Base-by-base conservation (phyloP, 2,797 vertebrate species). In the Bovichtus diacanthus region DNA sequence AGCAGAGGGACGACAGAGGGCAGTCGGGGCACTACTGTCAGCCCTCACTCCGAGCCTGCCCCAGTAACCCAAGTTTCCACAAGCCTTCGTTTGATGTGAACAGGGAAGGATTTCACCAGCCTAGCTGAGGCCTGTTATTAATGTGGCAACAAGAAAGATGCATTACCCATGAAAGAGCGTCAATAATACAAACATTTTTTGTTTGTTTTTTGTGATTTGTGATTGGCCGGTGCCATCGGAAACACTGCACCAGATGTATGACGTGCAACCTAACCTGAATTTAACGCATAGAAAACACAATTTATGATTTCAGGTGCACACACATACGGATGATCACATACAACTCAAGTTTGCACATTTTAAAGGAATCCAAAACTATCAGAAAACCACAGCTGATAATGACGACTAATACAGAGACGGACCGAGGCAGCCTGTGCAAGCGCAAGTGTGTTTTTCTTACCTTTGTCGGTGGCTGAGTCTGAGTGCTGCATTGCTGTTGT, bases 381-480 rank as follows among this genome's bases (percentile, higher is more conserved):
- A 64, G 25, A 55, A 36, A 53, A 41, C 43, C 67, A 39, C 39
- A 43, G 75, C 70, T 76, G 78, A 86, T 41, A 21, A 44, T 58
- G 75, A 58, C 25, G 74, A 80, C 43, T 61, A 51, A 78, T 39
- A 27, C 43, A 74, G 56, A 78, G 67, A 54, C 2, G 1, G 46
- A 49, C 13, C 6, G 25, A 73, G 46, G 60, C 50, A 44, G 67
- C 31, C 18, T 70, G 74, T 19, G 21, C 27, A 34, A 27, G 27
- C 38, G 49, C 62, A 4, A 4, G 11, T 49, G 41, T 59, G 55
- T 74, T 80, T n/a, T 89, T 93, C 95, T 93, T 81, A 99, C 97
- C 96, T 96, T 96, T 92, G 94, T 91, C 85, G 93, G 81, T 68
- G 94, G 94, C 60, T 93, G 95, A 43, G 86, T 92, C 82, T 95